Evolutionary conservation across 1,140 invertebrate species (phyloP), one percentile per base, ranked within the genome.

Genomic region (Drosophila erecta): DNA sequence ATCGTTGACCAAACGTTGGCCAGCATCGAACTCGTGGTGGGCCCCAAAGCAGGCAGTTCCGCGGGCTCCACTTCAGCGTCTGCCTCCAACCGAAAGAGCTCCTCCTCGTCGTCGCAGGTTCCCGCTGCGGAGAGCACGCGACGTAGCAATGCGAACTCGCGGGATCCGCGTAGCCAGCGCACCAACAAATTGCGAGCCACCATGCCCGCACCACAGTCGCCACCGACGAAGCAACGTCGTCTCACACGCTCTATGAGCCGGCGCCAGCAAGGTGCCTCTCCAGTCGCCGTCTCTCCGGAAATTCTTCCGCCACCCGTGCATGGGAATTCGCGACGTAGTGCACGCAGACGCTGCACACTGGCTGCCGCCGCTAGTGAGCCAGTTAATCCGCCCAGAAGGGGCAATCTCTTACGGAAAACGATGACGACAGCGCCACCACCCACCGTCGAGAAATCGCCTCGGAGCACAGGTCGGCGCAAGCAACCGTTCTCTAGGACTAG

Each of bases 81-180:
- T 4, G 33, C 3, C 15, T 17, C 22, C 6, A 12, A 14, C 15
- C 27, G 37, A 0, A 55, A 47, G n/a, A 81, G 46, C 41, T 38
- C 11, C 17, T 30, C 54, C 11, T 56, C 35, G 1, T 27, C 62
- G 17, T 59, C 37, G 2, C 35, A 37, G 43, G 46, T 22, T 30
- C 3, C 58, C 2, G 7, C 6, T 11, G 8, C 43, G 12, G 20
- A 43, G 10, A 20, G 35, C 5, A 20, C 56, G 17, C 75, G 62
- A 17, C 57, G 51, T 46, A 69, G 24, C 44, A 61, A 22, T 4
- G 49, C 38, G 3, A 44, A 22, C 14, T n/a, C 59, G 2, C 94
- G 94, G 43, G 94, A 93, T 93, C 95, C 93, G 93, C 95, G 93
- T 79, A 93, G 64, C 15, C 65, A 76, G 11, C 84, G 81, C 11